phyloP scores from a whole-genome alignment of 2,113 vertebrate genomes.

The Procavia capensis region DNA sequence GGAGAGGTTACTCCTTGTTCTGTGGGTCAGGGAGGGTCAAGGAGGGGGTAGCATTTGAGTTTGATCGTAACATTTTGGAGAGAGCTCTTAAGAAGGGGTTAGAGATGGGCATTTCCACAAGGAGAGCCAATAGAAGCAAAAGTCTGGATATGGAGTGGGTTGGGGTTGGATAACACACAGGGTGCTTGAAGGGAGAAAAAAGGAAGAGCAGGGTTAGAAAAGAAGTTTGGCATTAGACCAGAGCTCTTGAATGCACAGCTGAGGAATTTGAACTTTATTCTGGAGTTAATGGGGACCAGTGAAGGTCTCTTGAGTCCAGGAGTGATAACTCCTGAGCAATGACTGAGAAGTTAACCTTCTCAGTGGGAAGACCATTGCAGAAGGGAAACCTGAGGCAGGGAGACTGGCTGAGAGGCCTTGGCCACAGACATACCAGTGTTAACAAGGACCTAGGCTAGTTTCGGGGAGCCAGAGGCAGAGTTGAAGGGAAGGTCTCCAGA shows the following conservation, averaged over 20 bases:
- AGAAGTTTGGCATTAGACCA: background rate
- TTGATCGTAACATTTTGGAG: background rate
- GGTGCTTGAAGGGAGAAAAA: background rate
- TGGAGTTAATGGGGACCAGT: background rate
- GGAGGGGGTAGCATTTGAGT: conserved; percentile 16
- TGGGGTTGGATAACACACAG: background rate
- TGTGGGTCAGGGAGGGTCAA: background rate
- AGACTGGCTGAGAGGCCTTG: background rate
- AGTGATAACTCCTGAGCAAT: background rate
- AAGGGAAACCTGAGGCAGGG: background rate
- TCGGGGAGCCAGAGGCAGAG: background rate
- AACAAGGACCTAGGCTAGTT: background rate
- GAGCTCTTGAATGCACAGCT: background rate
- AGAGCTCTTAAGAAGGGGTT: background rate
- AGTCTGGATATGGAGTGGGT: background rate
- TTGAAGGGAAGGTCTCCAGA: conserved; percentile 25
- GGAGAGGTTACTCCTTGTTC: conserved; percentile 23
- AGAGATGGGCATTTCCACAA: background rate
- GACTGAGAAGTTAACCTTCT: background rate
- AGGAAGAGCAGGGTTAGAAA: background rate
- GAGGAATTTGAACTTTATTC: conserved; percentile 43
- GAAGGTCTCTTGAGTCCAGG: background rate
- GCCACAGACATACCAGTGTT: background rate
- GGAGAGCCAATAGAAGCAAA: background rate
- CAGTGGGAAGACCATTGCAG: background rate